Evolutionary conservation across 2,797 vertebrate species (phyloP).

Genomic region (Tympanoctomys barrerae): DNA sequence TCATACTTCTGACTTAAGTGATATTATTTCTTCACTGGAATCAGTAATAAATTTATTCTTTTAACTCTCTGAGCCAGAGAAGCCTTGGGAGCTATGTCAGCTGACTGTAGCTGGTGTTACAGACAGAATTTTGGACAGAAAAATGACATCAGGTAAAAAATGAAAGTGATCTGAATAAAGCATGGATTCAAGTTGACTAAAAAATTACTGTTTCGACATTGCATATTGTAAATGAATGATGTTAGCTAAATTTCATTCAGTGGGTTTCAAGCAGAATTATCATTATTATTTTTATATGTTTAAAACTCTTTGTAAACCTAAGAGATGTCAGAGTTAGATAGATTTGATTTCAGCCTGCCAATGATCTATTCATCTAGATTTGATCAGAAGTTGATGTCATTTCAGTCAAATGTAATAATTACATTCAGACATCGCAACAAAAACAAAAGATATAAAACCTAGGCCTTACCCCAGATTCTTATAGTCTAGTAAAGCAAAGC

Average conservation of each 20-base stretch:
- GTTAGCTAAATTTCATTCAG: slow-evolving; percentile 38
- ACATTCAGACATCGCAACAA: not conserved
- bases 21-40: slow-evolving; percentile 37
- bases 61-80: not conserved
- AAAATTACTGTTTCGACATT: slow-evolving; percentile 24
- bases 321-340: not conserved
- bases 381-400: slow-evolving; percentile 19
- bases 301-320: slow-evolving; percentile 47
- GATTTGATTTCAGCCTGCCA: slow-evolving; percentile 49
- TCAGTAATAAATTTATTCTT: slow-evolving; percentile 16
- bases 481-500: not conserved
- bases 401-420: slow-evolving; percentile 19
- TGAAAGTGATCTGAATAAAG: not conserved
- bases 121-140: not conserved
- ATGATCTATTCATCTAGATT: slow-evolving; percentile 28
- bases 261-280: slow-evolving; percentile 34
- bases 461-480: not conserved
- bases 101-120: not conserved
- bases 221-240: not conserved
- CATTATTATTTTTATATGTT: slow-evolving; percentile 33
- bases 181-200: not conserved
- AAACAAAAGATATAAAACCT: not conserved
- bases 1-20: slow-evolving; percentile 20
- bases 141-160: not conserved
- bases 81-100: not conserved